Base-by-base conservation (phyloP, 2,113 vertebrate species). In the Hippocampus mohnikei region DNA sequence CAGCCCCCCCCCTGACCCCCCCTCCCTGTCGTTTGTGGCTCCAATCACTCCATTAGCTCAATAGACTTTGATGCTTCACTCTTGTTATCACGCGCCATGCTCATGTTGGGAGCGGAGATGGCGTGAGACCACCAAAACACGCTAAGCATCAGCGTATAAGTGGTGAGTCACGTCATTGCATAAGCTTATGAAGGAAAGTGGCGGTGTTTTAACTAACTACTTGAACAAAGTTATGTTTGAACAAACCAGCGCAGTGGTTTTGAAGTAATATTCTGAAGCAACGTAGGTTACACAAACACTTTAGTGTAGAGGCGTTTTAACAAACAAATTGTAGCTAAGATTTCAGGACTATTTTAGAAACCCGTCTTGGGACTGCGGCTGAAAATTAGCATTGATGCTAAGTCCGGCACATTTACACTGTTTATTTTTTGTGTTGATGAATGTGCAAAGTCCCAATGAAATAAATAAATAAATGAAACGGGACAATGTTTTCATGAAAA, bases 1-100 rank as follows among this genome's bases (percentile, higher is more conserved):
- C 74, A 23, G 58, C 58, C 58, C 27, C 12, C 58, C 27, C 27
- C n/a, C 12, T 15, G 13, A 37, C 33, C 10, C 15, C 58, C 25
- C 13, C 29, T 33, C 29, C 21, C 48, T 44, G 66, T 85, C 82
- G 80, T 86, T 88, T 84, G 70, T 78, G 81, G 64, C 81, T 73
- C 70, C 81, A 62, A 83, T 83, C 83, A 72, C 77, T 88, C 86
- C 81, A 82, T 84, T 80, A 81, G 83, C 73, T 87, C 77, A 71
- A 75, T 79, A 69, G 37, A 58, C 37, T 78, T 64, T 78, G 78
- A 81, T 69, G 77, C 41, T 73, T 77, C n/a, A 21, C 65, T 70
- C 44, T 20, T 64, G 61, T 41, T n/a, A 23, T 11, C 40, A 64
- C 61, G 20, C 62, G 61, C 33, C 20, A 12, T 7, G 12, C 41